phyloP scores from a whole-genome alignment of 2,888 invertebrate genomes.

The Hofmannophila pseudospretella region DNA sequence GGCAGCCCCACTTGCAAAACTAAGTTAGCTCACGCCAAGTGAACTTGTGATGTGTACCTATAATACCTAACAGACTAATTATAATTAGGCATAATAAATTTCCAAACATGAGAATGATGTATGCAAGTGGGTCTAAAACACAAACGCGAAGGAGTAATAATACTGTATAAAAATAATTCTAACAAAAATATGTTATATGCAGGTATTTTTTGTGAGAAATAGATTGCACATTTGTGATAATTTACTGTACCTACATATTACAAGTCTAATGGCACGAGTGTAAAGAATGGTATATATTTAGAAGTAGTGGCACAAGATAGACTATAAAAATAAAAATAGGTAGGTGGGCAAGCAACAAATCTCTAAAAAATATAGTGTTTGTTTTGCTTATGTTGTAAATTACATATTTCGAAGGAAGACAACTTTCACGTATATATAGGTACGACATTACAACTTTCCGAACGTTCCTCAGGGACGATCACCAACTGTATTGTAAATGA shows the following conservation, averaged over 20 bases:
- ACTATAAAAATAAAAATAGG: slow-evolving; percentile 30
- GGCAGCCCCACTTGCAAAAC: slow-evolving; percentile 12
- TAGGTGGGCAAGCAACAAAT: slow-evolving; percentile 49
- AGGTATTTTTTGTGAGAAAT: slow-evolving; percentile 13
- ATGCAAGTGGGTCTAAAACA: slow-evolving; percentile 12
- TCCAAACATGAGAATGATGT: too few relatives aligned
- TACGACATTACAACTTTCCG: neutral
- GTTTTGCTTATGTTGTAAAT: slow-evolving; percentile 27
- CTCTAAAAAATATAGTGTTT: slow-evolving; percentile 24
- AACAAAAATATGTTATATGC: slow-evolving; percentile 9
- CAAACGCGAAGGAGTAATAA: slow-evolving; percentile 20
- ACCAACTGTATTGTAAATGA: neutral
- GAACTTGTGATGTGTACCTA: too few relatives aligned
- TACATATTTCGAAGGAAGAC: slow-evolving; percentile 46
- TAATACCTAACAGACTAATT: too few relatives aligned
- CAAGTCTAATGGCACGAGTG: too few relatives aligned
- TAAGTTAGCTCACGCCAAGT: too few relatives aligned
- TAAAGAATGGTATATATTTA: too few relatives aligned
- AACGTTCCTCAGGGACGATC: neutral
- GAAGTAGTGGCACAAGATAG: slow-evolving; percentile 53
- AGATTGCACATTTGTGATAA: slow-evolving; percentile 25
- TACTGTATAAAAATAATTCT: slow-evolving; percentile 29
- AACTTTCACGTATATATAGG: slow-evolving; percentile 20
- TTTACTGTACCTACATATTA: neutral
- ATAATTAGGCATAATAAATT: too few relatives aligned